Conservation (phyloP, 2,888 invertebrate species). For the Subacronicta megacephala region DNA sequence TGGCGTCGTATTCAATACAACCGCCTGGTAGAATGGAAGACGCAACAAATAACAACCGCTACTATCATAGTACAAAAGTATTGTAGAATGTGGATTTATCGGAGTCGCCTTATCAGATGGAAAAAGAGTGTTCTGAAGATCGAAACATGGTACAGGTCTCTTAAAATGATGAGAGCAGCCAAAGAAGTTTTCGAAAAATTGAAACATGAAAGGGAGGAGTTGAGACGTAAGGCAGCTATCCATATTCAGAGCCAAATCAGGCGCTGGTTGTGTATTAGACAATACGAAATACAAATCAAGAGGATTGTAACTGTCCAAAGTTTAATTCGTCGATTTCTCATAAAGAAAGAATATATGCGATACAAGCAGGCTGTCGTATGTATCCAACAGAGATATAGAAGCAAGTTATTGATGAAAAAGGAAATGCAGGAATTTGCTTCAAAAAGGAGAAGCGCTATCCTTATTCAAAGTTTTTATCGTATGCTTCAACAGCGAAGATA, state of each 20-base stretch:
- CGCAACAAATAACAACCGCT: slow-evolving; percentile 73
- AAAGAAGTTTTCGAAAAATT: slow-evolving; percentile 64
- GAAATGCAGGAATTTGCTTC: slow-evolving; percentile 66
- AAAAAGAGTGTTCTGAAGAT: slow-evolving; percentile 83
- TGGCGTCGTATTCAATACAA: slow-evolving; percentile 85
- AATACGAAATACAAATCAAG: slow-evolving; percentile 61
- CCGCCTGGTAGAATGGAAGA: slow-evolving; percentile 75
- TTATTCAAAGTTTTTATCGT: slow-evolving; percentile 83
- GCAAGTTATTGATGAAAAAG: slow-evolving; percentile 74
- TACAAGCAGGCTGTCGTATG: slow-evolving; percentile 66
- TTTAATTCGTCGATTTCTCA: slow-evolving; percentile 68
- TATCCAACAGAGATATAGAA: slow-evolving; percentile 80
- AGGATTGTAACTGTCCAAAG: slow-evolving; percentile 73
- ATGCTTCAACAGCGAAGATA: slow-evolving; percentile 66
- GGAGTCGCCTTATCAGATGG: slow-evolving; percentile 65
- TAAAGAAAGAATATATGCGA: slow-evolving; percentile 64
- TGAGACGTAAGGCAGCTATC: slow-evolving; percentile 67
- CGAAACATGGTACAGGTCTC: slow-evolving; percentile 85
- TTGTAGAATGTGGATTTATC: slow-evolving; percentile 78
- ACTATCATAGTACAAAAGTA: slow-evolving; percentile 79
- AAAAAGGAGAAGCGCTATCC: slow-evolving; percentile 65
- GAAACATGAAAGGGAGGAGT: slow-evolving; percentile 63
- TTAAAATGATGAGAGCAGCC: slow-evolving; percentile 69
- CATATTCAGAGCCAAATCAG: slow-evolving; percentile 73
- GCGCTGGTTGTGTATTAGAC: slow-evolving; percentile 74